Percentiles rank a stretch among this genome's conserved stretches.
These are phyloP conservation scores for Drosophila cardini DNA, from an alignment of 1,140 invertebrate genomes.

Conservation along the genomic window DNA sequence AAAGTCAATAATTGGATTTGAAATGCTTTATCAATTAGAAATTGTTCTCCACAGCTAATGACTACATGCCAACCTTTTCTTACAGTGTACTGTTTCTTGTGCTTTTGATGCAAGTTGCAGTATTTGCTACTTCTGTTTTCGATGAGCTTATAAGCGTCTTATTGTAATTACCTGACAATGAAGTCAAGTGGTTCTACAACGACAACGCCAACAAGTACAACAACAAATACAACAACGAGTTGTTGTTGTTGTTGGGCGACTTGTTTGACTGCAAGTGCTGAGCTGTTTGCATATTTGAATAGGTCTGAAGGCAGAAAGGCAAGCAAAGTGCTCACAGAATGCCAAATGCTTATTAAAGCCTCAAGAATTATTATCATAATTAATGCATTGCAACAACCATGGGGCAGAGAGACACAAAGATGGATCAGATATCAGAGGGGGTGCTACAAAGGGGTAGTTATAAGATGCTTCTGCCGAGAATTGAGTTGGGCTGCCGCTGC, in stretches of 20 bases:
- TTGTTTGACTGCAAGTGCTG: slow-evolving; percentile 39
- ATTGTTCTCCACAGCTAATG: no score
- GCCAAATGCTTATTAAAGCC: slow-evolving; percentile 71
- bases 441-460: no score
- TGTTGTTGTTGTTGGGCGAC: neutral
- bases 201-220: neutral
- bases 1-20: no score
- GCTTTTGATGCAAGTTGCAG: slow-evolving; percentile 28
- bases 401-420: slow-evolving; percentile 8
- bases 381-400: slow-evolving; percentile 54
- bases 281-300: slow-evolving; percentile 56
- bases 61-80: no score
- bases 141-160: slow-evolving; percentile 77
- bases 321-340: slow-evolving; percentile 49
- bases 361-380: slow-evolving; percentile 79
- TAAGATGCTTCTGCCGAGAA: slow-evolving; percentile 19
- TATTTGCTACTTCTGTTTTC: slow-evolving; percentile 62
- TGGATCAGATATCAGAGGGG: neutral
- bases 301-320: slow-evolving; percentile 25
- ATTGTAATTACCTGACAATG: slow-evolving; percentile 81
- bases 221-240: slow-evolving; percentile 1
- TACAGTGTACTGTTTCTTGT: neutral
- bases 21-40: no score
- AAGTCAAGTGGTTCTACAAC: slow-evolving; percentile 55
- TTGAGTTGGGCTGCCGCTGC: slow-evolving; percentile 11